Base-by-base conservation (phyloP, 2,797 vertebrate genomes). In the Leptodactylus fallax region DNA sequence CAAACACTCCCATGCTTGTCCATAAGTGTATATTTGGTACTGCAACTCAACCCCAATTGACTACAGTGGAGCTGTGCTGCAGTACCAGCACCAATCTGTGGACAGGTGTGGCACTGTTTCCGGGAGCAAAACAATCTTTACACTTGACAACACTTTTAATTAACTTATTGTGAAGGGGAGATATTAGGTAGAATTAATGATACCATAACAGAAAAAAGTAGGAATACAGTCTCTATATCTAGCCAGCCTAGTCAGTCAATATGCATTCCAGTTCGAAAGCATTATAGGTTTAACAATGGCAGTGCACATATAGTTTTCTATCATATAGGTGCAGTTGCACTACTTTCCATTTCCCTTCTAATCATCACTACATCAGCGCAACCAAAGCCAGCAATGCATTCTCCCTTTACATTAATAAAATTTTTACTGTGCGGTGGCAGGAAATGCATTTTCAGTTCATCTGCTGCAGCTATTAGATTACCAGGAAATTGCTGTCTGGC, bases 381-480 rank as follows among this genome's bases (percentile, higher is more conserved):
- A 84, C 25, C 89, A 60, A 90, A 93, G 92, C 91, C 93, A 91
- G 90, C 71, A 88, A 91, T 92, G 92, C 91, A 90, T 94, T 93
- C 92, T 95, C 92, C 91, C 93, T 91, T 94, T 93, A 93, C 93
- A 93, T 95, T 94, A 95, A 95, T 94, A 92, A 95, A 91, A 93
- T 90, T 93, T 93, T 94, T 94, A 94, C 91, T 94, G 93, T 93
- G 91, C 67, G 90, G 93, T 93, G 93, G 93, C 94, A 95, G 95
- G 94, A 95, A 95, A 95, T 95, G 94, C 93, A 94, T 93, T 95
- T 94, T 94, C 92, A 92, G 93, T 93, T 94, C 94, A 94, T 94
- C 94, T 93, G 92, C 93, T 92, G 92, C 92, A 92, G 93, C 94
- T 92, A 94, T 95, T 95, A 92, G 93, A 93, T 95, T 94, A 93